Evolutionary conservation across 2,797 vertebrate species (phyloP).

Genomic region (Tokudaia muenninki): DNA sequence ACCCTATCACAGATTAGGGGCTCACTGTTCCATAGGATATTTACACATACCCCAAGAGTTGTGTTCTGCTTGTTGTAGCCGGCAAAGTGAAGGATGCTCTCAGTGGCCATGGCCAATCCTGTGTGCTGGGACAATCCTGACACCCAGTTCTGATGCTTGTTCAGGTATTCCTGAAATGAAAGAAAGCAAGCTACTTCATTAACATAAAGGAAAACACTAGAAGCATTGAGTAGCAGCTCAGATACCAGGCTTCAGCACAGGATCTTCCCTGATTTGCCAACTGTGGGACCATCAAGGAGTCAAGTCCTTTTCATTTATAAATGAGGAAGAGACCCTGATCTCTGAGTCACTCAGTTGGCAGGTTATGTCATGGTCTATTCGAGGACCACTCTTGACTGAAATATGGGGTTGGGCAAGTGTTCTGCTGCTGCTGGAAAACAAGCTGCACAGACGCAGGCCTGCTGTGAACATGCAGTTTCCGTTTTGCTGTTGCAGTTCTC

Average conservation of each 20-base stretch:
- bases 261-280: not conserved
- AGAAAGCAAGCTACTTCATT: not conserved
- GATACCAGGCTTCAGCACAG: not conserved
- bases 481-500: not conserved
- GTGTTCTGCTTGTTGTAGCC: conserved; percentile 97
- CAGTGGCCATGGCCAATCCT: conserved; percentile 97
- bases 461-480: not conserved
- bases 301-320: not conserved
- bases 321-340: not conserved
- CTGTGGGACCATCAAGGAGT: not conserved
- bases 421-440: not conserved
- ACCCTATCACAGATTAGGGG: not conserved
- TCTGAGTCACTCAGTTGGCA: not conserved
- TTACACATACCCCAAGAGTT: conserved; percentile 93
- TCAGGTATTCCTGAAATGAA: conserved; percentile 94
- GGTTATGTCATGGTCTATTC: not conserved
- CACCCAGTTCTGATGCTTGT: conserved; percentile 98
- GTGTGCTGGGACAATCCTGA: conserved; percentile 97
- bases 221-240: not conserved
- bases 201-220: not conserved
- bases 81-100: conserved; percentile 96
- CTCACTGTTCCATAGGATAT: not conserved
- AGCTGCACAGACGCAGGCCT: no score
- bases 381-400: not conserved
- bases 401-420: not conserved